Conservation (phyloP, 2,797 vertebrate species). For the Rhadinocentrus ornatus region DNA sequence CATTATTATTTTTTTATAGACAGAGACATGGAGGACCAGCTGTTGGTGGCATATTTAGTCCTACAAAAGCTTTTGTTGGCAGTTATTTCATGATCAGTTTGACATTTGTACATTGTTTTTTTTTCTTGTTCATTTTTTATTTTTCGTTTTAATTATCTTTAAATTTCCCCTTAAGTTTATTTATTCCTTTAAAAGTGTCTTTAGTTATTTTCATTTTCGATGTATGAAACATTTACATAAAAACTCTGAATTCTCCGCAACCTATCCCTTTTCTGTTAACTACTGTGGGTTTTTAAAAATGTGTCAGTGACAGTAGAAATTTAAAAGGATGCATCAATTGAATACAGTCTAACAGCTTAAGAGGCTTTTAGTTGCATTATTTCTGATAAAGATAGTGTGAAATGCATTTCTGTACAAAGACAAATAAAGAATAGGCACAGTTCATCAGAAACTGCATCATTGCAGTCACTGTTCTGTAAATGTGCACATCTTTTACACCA, state of each 20-base stretch:
- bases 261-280: too few species aligned
- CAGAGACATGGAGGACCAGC: slow-evolving; percentile 27
- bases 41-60: slow-evolving; percentile 42
- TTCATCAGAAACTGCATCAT: neutral
- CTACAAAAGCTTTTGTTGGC: slow-evolving; percentile 2
- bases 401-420: too few species aligned
- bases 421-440: too few species aligned
- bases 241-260: neutral
- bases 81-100: slow-evolving; percentile 15
- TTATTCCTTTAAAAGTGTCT: neutral
- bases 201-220: neutral
- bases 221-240: neutral
- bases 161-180: neutral
- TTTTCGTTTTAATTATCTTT: neutral
- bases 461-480: neutral
- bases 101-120: neutral
- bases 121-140: too few species aligned
- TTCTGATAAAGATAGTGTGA: too few species aligned
- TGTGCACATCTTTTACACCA: neutral
- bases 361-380: neutral
- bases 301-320: neutral
- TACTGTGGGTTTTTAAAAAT: neutral
- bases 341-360: neutral
- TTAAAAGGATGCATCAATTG: neutral
- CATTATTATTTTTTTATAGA: slow-evolving; percentile 37